Percentiles rank a stretch among this genome's conserved stretches.
phyloP scores from a whole-genome alignment of 2,113 vertebrate species.

The Alligator sinensis region DNA sequence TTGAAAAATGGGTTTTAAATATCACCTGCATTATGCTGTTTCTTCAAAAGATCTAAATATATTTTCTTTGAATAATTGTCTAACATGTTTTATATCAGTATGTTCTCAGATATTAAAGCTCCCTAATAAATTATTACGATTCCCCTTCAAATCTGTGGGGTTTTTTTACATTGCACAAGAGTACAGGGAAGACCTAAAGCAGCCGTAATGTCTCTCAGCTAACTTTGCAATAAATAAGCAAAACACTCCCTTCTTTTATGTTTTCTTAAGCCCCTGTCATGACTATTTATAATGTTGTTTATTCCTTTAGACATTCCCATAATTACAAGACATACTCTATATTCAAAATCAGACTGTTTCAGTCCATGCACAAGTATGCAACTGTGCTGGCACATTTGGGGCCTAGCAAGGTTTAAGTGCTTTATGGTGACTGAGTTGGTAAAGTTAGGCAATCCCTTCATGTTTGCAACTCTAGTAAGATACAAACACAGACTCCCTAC shows the following conservation, averaged over 20 bases:
- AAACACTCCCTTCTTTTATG: neutral
- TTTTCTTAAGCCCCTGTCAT: neutral
- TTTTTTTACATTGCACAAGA: neutral
- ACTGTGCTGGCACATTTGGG: neutral
- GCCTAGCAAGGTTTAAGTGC: neutral
- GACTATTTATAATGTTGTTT: neutral
- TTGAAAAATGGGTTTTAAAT: too few species aligned
- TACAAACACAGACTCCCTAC: neutral
- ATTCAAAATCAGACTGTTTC: rapidly evolving
- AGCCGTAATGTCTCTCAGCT: neutral
- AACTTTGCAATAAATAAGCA: neutral
- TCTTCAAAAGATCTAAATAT: too few species aligned
- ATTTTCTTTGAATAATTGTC: too few species aligned
- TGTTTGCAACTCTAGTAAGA: neutral
- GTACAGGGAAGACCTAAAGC: neutral
- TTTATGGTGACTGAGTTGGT: neutral
- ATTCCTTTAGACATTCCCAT: too few species aligned
- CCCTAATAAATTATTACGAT: too few species aligned
- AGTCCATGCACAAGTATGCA: neutral
- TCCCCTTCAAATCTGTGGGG: too few species aligned
- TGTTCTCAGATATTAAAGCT: too few species aligned
- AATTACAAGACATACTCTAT: rapidly evolving
- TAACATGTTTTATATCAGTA: too few species aligned
- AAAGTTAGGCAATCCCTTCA: neutral
- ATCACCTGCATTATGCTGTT: too few species aligned